Evolutionary conservation across 2,888 invertebrate species (phyloP).

Genomic region (Alcis repandata): DNA sequence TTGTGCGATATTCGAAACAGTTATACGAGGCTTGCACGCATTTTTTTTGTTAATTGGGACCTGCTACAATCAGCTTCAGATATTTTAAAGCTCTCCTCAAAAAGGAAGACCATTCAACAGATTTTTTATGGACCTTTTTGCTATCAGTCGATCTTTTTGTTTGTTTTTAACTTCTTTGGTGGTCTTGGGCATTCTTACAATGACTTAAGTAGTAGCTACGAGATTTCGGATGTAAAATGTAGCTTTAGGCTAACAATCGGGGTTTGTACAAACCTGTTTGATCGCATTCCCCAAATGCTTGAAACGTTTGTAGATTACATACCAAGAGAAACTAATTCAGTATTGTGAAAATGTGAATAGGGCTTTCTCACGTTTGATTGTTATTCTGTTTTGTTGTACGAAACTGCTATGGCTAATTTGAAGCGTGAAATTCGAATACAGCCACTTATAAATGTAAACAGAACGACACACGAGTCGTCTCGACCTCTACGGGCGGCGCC

Average conservation of each 20-base stretch:
- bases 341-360: slow-evolving; percentile 14
- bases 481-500: slow-evolving; percentile 65
- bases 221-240: slow-evolving; percentile 15
- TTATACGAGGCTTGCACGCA: slow-evolving; percentile 26
- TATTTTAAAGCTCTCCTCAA: slow-evolving; percentile 30
- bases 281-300: slow-evolving; percentile 41
- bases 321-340: slow-evolving; percentile 1
- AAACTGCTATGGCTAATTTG: slow-evolving; percentile 25
- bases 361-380: slow-evolving; percentile 14
- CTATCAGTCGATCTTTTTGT: slow-evolving; percentile 34
- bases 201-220: slow-evolving; percentile 16
- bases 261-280: slow-evolving; percentile 32
- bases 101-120: slow-evolving; percentile 31
- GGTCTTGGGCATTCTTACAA: slow-evolving; percentile 32
- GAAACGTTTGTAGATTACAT: slow-evolving; percentile 16
- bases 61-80: slow-evolving; percentile 29
- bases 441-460: slow-evolving; percentile 50
- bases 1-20: slow-evolving; percentile 31
- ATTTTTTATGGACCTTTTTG: slow-evolving; percentile 34
- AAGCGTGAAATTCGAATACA: slow-evolving; percentile 37
- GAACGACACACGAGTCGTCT: slow-evolving; percentile 54
- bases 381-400: slow-evolving; percentile 9
- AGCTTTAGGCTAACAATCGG: slow-evolving; percentile 24
- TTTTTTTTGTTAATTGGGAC: slow-evolving; percentile 28
- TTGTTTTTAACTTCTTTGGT: slow-evolving; percentile 38